These are phyloP conservation scores for Notamacropus eugenii DNA, from an alignment of 2,797 vertebrate species.

Conservation along the genomic window DNA sequence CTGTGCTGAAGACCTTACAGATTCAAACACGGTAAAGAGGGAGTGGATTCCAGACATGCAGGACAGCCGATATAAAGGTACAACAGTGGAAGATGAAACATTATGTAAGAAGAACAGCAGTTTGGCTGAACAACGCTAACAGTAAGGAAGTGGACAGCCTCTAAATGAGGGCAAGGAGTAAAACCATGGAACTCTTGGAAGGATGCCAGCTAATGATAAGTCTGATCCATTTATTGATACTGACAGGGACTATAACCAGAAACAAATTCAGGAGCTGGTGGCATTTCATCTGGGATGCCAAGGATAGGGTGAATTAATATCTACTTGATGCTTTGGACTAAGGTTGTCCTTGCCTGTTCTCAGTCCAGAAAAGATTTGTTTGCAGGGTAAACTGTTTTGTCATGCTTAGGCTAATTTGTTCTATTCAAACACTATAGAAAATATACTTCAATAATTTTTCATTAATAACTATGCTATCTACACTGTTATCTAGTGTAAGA, in stretches of 20 bases:
- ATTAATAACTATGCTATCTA: not conserved
- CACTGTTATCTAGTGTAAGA: not conserved
- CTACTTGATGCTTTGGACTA: not conserved
- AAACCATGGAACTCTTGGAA: no score
- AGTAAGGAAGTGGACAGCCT: not conserved
- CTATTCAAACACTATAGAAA: not conserved
- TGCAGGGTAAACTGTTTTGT: not conserved
- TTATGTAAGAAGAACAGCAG: not conserved
- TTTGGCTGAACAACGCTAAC: not conserved
- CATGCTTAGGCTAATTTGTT: not conserved
- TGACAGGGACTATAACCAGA: no score
- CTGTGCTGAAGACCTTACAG: not conserved
- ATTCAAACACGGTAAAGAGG: not conserved
- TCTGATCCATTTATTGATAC: no score
- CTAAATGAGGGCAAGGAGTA: no score
- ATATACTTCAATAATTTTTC: not conserved
- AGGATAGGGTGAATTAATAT: not conserved
- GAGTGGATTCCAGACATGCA: not conserved
- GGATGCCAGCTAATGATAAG: no score
- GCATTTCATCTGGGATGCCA: no score
- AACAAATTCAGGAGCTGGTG: no score
- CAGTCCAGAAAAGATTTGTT: not conserved
- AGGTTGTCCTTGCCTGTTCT: not conserved
- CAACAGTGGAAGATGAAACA: not conserved
- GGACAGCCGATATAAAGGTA: not conserved